Evolutionary conservation across 2,113 vertebrate genomes (phyloP).

Genomic region (Hiodon tergisus): DNA sequence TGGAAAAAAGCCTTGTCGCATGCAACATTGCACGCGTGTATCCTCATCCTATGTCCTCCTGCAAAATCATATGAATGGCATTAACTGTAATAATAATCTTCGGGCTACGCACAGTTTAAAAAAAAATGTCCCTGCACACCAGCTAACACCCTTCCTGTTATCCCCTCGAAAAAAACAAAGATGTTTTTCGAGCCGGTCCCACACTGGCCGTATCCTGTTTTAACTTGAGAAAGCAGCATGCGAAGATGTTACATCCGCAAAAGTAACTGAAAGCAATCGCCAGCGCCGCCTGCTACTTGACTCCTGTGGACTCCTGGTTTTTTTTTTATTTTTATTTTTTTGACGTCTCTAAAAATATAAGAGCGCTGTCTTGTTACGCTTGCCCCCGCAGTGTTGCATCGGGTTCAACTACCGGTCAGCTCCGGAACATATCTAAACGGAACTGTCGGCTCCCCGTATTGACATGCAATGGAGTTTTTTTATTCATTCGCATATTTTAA

Average conservation of each 20-base stretch:
- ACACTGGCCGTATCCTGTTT: conserved; percentile 28
- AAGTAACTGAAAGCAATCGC: conserved; percentile 25
- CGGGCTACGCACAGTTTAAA: neutral
- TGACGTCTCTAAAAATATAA: conserved; percentile 1
- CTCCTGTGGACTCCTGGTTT: conserved; percentile 3
- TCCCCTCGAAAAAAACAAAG: conserved; percentile 25
- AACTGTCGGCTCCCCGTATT: too few relatives aligned
- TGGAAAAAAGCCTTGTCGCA: too few relatives aligned
- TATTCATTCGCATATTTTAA: too few relatives aligned
- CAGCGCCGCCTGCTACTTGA: conserved; percentile 7
- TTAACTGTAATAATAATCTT: neutral
- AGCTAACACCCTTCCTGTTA: conserved; percentile 31
- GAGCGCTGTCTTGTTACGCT: neutral
- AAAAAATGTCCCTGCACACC: conserved; percentile 10
- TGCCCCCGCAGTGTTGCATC: neutral
- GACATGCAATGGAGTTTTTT: too few relatives aligned
- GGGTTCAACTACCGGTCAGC: neutral
- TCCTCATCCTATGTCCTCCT: too few relatives aligned
- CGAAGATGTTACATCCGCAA: conserved; percentile 37
- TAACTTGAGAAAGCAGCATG: conserved; percentile 29
- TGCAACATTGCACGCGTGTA: too few relatives aligned
- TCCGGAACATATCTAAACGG: neutral
- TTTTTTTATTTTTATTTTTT: too few relatives aligned
- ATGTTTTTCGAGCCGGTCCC: conserved; percentile 24
- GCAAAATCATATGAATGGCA: too few relatives aligned